Evolutionary conservation across 2,888 invertebrate genomes (phyloP).

Genomic region (Scaptomyza flava): DNA sequence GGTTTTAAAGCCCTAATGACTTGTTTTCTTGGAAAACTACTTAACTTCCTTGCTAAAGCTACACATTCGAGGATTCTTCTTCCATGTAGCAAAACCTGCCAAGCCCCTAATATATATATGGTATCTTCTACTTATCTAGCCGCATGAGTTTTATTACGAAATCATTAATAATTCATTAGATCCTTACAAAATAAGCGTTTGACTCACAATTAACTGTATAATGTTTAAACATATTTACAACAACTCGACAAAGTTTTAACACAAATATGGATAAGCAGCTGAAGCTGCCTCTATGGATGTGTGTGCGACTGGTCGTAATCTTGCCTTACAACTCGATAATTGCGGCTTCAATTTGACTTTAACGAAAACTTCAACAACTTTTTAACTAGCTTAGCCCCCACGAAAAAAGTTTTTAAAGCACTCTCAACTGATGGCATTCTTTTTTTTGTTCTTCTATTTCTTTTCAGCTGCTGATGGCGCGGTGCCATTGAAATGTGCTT

Average conservation of each 20-base stretch:
- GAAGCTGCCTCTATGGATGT: constrained; percentile 34
- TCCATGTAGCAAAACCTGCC: too few relatives aligned
- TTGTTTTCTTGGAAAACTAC: too few relatives aligned
- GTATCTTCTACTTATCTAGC: background rate
- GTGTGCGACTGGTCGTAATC: constrained; percentile 36
- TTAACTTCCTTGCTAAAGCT: too few relatives aligned
- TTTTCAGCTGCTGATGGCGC: constrained; percentile 48
- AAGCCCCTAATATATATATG: background rate
- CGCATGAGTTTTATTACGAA: background rate
- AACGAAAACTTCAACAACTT: constrained; percentile 70
- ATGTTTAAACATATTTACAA: constrained; percentile 28
- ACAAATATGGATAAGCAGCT: constrained; percentile 40
- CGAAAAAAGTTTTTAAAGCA: constrained; percentile 62
- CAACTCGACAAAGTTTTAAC: constrained; percentile 68
- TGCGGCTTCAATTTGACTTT: constrained; percentile 79
- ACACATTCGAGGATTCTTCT: too few relatives aligned
- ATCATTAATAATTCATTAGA: constrained; percentile 12
- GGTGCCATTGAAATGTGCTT: constrained; percentile 59
- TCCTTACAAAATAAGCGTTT: constrained; percentile 2
- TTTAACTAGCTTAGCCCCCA: constrained; percentile 65
- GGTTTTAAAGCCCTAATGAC: too few relatives aligned
- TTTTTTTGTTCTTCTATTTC: constrained; percentile 17
- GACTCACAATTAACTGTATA: constrained; percentile 7
- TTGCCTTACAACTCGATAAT: constrained; percentile 77
- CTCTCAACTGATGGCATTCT: constrained; percentile 51